Evolutionary conservation across 2,797 vertebrate species (phyloP), one percentile per base, ranked within the genome.

Genomic region (Anabas testudineus): DNA sequence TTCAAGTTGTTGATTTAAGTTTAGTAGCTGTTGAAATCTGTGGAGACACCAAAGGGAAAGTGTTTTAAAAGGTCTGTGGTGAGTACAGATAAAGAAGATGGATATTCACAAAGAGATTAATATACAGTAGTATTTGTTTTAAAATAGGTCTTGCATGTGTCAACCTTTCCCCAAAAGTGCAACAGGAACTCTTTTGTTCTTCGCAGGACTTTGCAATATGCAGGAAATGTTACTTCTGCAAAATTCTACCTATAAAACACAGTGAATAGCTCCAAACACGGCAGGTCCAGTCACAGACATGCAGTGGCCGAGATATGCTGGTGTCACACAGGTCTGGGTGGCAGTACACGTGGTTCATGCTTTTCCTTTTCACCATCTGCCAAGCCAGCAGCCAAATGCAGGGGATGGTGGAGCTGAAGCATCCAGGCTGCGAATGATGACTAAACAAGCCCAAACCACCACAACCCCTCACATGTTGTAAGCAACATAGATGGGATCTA

Each of bases 401-500:
- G 13, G 13, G 24, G 56, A 39, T 56, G 61, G 64, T 10, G 69
- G 41, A 37, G 67, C 74, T 54, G 70, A 59, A 53, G 51, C 67
- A 48, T 57, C 55, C 58, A 16, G 41, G 54, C 32, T 30, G 72
- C 30, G 36, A 19, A 47, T 24, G 53, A 48, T 2, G 32, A 32
- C 54, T 7, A 2, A 61, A 45, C 14, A 42, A 41, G 51, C 49
- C 67, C 24, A 22, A 22, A 64, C 15, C 55, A 30, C 72, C 58
- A 22, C 14, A 7, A 63, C 14, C 8, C 26, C 80, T 95, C 92
- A 99, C 98, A 99, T 99, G 89, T 99, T 99, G 83, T 99, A 99
- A 15, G 98, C 98, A 46, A 99, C 98, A 0, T 99, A 99, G 67
- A 99, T 99, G 79, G 98, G 98, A 88, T 99, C 98, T 77, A 99